Base-by-base conservation (phyloP, 2,888 invertebrate species). In the Augochlorella aurata region DNA sequence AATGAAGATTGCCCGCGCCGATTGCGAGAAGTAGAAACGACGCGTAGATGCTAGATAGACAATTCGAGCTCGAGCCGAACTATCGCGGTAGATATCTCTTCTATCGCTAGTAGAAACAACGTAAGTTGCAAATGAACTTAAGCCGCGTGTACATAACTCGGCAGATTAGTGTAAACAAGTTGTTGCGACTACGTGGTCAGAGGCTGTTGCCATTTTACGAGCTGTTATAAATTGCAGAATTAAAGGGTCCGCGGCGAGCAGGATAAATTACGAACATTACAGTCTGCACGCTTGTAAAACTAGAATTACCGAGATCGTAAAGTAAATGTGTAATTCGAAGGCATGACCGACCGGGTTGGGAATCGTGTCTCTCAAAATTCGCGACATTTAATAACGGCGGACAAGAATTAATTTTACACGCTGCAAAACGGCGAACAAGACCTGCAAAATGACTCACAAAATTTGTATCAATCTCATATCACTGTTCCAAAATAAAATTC, bases 171-270 rank as follows among this genome's bases (percentile, higher is more conserved):
- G 24, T 61, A 29, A 63, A 63, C 16, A 38, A 63, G 38, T 38
- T 63, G 29, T 63, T 63, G 29, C 18, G 24, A 72, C 66, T 72
- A 52, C 69, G 58, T 44, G 77, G 75, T 66, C 45, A 73, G 75
- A 70, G 29, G 29, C 49, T 65, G 58, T 21, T 58, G 68, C 70
- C 79, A 66, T 85, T 81, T 82, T 84, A 85, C 77, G 71, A 21
- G 61, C 63, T 29, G 58, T 63, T 79, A 77, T 65, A 65, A 81
- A 78, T 68, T 47, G 44, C 63, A 61, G 76, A 84, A 84, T 84
- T 78, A 81, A 83, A 74, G 47, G 74, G 75, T 58, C 24, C 45
- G 44, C 16, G 18, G 50, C 49, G 49, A 70, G 45, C 44, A 9
- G 50, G 24, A 49, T 38, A 63, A 63, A 38, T 63, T 38, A 63